A percentile compares a stretch with the other conserved stretches of the same genome.
phyloP scores from a whole-genome alignment of 2,113 vertebrate species.

The Perca fluviatilis region DNA sequence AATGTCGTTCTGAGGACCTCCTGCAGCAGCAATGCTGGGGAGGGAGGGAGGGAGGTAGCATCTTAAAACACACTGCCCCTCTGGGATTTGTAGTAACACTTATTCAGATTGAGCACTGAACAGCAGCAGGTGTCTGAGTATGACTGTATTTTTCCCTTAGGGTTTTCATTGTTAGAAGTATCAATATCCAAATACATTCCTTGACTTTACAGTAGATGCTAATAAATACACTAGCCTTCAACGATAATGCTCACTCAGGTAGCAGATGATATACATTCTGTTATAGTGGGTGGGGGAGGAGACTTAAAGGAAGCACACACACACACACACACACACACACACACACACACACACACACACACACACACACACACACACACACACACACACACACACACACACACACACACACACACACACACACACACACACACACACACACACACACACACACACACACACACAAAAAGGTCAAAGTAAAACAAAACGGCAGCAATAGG shows the following conservation, averaged over 20 bases:
- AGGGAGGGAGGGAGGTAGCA: slow-evolving; percentile 21
- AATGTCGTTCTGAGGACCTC: not conserved
- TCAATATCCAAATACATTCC: slow-evolving; percentile 31
- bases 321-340: slow-evolving; percentile 10
- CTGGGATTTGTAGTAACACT: slow-evolving; percentile 25
- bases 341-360: slow-evolving; percentile 10
- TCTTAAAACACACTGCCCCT: slow-evolving; percentile 13
- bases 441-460: slow-evolving; percentile 12
- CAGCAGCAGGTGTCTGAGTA: slow-evolving; percentile 9
- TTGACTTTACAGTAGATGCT: slow-evolving; percentile 29
- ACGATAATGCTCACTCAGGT: not conserved
- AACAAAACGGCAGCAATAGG: slow-evolving; percentile 25
- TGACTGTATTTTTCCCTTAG: not conserved
- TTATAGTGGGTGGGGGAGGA: not conserved
- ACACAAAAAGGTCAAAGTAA: slow-evolving; percentile 21
- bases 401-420: slow-evolving; percentile 12
- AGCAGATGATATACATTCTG: slow-evolving; percentile 34
- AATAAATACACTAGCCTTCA: slow-evolving; percentile 29
- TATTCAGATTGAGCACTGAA: slow-evolving; percentile 28
- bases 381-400: slow-evolving; percentile 12
- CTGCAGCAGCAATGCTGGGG: slow-evolving; percentile 16
- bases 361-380: not conserved
- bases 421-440: slow-evolving; percentile 17
- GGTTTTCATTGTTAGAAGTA: slow-evolving; percentile 5
- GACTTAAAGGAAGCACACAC: slow-evolving; percentile 30